phyloP scores from a whole-genome alignment of 1,140 invertebrate genomes.

The Drosophila nasuta region DNA sequence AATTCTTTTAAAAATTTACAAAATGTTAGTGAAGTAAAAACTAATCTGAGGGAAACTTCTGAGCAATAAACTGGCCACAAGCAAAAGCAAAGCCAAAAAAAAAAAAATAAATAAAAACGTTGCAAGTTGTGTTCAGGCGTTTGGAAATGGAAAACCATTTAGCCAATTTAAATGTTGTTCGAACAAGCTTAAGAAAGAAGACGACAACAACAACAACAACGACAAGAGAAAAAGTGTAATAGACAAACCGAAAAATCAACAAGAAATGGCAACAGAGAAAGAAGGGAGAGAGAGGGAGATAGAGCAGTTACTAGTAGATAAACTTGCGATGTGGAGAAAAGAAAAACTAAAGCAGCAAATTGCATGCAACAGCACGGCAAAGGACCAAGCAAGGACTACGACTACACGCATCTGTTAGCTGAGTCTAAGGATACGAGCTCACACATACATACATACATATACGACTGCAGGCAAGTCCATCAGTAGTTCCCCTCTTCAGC shows the following conservation, averaged over 20 bases:
- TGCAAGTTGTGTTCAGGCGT: not conserved
- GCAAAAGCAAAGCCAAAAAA: constrained; percentile 2
- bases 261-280: constrained; percentile 16
- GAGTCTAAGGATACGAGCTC: constrained; percentile 10
- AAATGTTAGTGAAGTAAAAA: constrained; percentile 18
- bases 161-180: constrained; percentile 70
- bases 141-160: constrained; percentile 66
- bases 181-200: constrained; percentile 46
- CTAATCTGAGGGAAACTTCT: constrained; percentile 19
- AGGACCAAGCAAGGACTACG: constrained; percentile 24
- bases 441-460: constrained; percentile 22
- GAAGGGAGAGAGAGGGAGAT: not conserved
- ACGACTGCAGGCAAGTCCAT: constrained; percentile 35
- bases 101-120: not conserved
- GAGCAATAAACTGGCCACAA: constrained; percentile 39
- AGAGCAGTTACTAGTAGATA: constrained; percentile 14
- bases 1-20: constrained; percentile 39
- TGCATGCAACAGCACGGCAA: constrained; percentile 55
- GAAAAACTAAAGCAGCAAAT: constrained; percentile 50
- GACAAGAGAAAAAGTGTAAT: constrained; percentile 31
- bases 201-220: not conserved
- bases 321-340: constrained; percentile 30
- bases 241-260: constrained; percentile 59
- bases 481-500: constrained; percentile 6
- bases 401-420: constrained; percentile 32